Percentiles rank a stretch among this genome's conserved stretches.
Evolutionary conservation across 1,140 invertebrate species (phyloP).

Genomic region (Drosophila suzukii): DNA sequence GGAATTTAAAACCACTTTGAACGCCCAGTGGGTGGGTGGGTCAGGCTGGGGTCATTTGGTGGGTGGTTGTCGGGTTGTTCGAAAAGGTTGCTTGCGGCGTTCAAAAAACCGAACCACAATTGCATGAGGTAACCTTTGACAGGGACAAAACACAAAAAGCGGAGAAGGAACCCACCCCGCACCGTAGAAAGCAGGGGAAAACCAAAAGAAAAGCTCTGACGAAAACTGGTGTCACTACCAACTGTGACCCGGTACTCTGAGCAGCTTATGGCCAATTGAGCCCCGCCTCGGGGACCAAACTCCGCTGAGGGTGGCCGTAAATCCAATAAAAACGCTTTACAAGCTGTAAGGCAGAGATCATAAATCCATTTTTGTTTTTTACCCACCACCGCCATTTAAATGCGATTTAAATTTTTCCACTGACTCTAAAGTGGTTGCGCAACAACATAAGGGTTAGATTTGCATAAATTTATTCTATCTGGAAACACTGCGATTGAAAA

Average conservation of each 20-base stretch:
- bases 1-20: constrained; percentile 84
- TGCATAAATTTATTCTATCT: constrained; percentile 40
- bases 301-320: constrained; percentile 36
- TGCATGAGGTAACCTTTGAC: constrained; percentile 80
- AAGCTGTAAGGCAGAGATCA: constrained; percentile 77
- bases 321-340: constrained; percentile 84
- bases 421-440: constrained; percentile 41
- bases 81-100: constrained; percentile 66
- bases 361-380: constrained; percentile 65
- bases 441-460: constrained; percentile 42
- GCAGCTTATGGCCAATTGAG: constrained; percentile 81
- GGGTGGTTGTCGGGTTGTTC: constrained; percentile 27
- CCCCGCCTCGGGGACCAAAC: constrained; percentile 28
- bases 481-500: background rate
- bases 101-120: constrained; percentile 62
- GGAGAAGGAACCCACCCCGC: constrained; percentile 26
- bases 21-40: constrained; percentile 52
- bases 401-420: constrained; percentile 39
- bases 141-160: constrained; percentile 36
- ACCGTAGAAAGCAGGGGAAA: constrained; percentile 29
- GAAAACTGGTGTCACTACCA: constrained; percentile 74
- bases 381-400: constrained; percentile 31
- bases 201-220: constrained; percentile 60
- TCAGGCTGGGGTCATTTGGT: constrained; percentile 18
- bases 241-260: constrained; percentile 61